Evolutionary conservation across 2,888 invertebrate genomes (phyloP).

Genomic region (Hypselothyrea guttata): DNA sequence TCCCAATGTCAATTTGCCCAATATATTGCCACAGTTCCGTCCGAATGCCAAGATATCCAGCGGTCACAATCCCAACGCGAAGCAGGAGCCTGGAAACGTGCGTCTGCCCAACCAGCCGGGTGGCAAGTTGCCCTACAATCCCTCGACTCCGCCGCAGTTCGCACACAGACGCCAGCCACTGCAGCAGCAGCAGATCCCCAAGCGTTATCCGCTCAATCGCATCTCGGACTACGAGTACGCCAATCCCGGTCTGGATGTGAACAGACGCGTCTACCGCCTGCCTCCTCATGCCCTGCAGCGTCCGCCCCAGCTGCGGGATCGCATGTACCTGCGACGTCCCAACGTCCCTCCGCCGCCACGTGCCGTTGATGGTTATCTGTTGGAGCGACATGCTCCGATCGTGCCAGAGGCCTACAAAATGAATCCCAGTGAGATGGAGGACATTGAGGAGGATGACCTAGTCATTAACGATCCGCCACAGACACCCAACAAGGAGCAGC

Average conservation of each 20-base stretch:
- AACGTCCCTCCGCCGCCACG: conserved; percentile 40
- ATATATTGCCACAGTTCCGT: conserved; percentile 88
- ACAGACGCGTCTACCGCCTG: conserved; percentile 80
- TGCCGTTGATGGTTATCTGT: conserved; percentile 66
- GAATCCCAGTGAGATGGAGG: conserved; percentile 55
- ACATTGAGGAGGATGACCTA: conserved; percentile 82
- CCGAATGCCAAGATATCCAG: conserved; percentile 86
- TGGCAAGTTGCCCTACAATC: conserved; percentile 62
- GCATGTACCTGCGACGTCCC: conserved; percentile 70
- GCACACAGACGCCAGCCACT: conserved; percentile 78
- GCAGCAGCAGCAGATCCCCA: conserved; percentile 62
- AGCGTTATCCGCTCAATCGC: conserved; percentile 78
- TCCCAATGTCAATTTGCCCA: conserved; percentile 83
- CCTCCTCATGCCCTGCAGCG: conserved; percentile 61
- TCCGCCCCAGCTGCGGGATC: conserved; percentile 51
- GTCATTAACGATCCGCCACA: conserved; percentile 82
- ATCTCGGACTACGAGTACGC: conserved; percentile 67
- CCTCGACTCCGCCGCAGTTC: conserved; percentile 75
- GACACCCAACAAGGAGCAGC: conserved; percentile 76
- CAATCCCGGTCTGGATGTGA: conserved; percentile 55
- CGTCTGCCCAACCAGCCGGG: conserved; percentile 63
- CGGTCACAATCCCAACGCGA: conserved; percentile 79
- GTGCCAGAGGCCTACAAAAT: conserved; percentile 56
- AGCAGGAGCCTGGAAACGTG: conserved; percentile 81
- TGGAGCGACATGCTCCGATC: conserved; percentile 68